Base-by-base conservation (phyloP, 1,140 invertebrate species). In the Ruditapes philippinarum region DNA sequence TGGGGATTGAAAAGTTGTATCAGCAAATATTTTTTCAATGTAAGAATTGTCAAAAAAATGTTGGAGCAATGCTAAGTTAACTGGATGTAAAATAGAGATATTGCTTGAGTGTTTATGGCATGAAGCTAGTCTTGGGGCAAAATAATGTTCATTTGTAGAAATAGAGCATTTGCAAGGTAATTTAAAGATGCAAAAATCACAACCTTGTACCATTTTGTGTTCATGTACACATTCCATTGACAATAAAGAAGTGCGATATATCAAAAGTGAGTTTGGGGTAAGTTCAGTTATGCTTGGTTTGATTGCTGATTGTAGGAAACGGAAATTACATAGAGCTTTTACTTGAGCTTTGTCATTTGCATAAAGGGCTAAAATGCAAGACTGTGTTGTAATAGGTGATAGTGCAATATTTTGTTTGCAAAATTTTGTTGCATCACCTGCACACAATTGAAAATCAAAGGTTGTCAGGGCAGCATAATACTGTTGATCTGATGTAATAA, bases 121-220 rank as follows among this genome's bases (percentile, higher is more conserved):
- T 28, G 51, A 25, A 28, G 31, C 54, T 49, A 90, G 22, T 49
- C 83, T 73, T 28, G 74, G 60, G 0, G 78, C 74, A 36, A 81
- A 38, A 60, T 82, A 90, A 25, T 74, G 33, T 28, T 54, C 62
- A 38, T 74, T 76, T 45, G 89, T 80, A 57, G 89, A 80, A 17
- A 90, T 28, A 31, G 89, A 81, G 51, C 76, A 90, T 12, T 25
- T 40, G 73, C 89, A 90, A 42, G 76, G 82, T 42, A 90, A 22
- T 5, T 51, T 54, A 36, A 86, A 54, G 22, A 90, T 60, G 60
- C 82, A 90, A 80, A 86, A 90, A 28, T 45, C 57, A 51, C 74
- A 88, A n/a, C 85, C 74, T 68, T 79, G 51, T 22, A 80, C 33
- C 31, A 88, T 80, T 45, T 62, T 80, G 17, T 90, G 81, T 12